Percentiles rank a stretch among this genome's conserved stretches.
phyloP scores from a whole-genome alignment of 2,888 invertebrate species.

The Branchipolynoe longqiensis region DNA sequence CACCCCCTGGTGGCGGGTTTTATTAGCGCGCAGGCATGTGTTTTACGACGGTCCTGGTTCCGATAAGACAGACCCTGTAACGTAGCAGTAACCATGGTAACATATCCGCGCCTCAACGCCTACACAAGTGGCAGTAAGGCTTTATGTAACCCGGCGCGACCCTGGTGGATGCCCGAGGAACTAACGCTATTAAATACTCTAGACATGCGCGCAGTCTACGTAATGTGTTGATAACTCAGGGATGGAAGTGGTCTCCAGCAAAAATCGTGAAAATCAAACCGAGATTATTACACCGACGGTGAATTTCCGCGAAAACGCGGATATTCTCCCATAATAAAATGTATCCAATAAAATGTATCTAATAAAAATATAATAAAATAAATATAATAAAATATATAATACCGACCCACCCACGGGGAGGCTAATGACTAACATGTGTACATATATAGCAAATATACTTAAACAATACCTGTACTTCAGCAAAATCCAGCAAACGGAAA shows the following conservation, averaged over 20 bases:
- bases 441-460: too few species aligned
- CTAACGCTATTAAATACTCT: not conserved
- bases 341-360: not conserved
- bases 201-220: not conserved
- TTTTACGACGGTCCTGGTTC: not conserved
- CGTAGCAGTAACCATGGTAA: conserved; percentile 21
- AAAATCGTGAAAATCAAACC: too few species aligned
- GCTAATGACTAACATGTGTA: too few species aligned
- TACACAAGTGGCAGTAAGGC: not conserved
- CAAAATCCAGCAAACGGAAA: too few species aligned
- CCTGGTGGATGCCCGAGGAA: not conserved
- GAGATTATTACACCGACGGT: too few species aligned
- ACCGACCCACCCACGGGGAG: too few species aligned
- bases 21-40: not conserved
- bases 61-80: not conserved
- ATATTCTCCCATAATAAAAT: not conserved
- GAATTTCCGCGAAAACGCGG: too few species aligned
- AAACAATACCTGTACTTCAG: not conserved
- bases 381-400: not conserved
- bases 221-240: not conserved
- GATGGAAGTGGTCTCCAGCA: too few species aligned
- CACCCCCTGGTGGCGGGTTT: conserved; percentile 1
- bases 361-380: not conserved
- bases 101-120: not conserved
- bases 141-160: not conserved